These are phyloP conservation scores for Egretta garzetta DNA, from an alignment of 2,113 vertebrate species.

Conservation along the genomic window DNA sequence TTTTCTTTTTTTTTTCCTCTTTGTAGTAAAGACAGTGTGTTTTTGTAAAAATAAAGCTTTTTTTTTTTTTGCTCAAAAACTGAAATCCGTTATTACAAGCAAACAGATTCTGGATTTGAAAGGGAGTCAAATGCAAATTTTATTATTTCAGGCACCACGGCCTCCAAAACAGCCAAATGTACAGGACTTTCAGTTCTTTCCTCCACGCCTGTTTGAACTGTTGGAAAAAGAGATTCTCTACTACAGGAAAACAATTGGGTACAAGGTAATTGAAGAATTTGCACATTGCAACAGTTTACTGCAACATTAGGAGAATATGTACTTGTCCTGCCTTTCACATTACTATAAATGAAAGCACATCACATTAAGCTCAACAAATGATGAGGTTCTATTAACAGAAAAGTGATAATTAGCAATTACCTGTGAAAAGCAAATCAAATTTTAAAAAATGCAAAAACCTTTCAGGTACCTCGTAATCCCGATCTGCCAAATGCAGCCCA, in stretches of 20 bases:
- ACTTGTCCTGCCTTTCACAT: not conserved
- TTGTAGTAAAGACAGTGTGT: not conserved
- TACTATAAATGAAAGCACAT: not conserved
- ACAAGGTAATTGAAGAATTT: constrained; percentile 84
- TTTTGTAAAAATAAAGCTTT: not conserved
- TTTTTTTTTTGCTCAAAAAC: not conserved
- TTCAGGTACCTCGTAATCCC: constrained; percentile 93
- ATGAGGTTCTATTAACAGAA: not conserved
- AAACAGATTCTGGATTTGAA: not conserved
- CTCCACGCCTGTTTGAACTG: constrained; percentile 95
- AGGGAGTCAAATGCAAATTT: not conserved
- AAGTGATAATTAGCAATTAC: not conserved
- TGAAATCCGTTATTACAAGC: not conserved
- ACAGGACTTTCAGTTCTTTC: constrained; percentile 98
- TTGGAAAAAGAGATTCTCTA: constrained; percentile 98
- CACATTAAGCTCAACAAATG: not conserved
- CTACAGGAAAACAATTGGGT: constrained; percentile 99
- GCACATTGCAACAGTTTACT: not conserved
- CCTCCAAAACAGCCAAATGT: constrained; percentile 98
- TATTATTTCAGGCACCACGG: constrained; percentile 87
- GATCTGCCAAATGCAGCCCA: constrained; percentile 94
- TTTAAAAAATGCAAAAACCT: not conserved
- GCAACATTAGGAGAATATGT: not conserved
- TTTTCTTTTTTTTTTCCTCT: too few species aligned
- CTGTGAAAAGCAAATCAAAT: not conserved